phyloP scores from a whole-genome alignment of 2,113 vertebrate genomes.

The Etheostoma cragini region DNA sequence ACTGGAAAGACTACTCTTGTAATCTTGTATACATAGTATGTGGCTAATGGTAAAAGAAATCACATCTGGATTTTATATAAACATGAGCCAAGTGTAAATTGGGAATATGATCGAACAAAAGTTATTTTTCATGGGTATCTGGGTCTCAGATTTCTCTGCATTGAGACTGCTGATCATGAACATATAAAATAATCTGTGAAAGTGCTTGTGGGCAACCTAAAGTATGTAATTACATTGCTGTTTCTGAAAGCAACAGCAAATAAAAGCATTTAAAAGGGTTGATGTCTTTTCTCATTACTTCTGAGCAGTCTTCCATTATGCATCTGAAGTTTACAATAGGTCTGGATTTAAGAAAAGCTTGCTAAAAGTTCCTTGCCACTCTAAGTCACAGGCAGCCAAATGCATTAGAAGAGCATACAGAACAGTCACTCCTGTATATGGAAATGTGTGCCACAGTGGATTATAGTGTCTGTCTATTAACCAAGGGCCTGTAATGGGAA shows the following conservation, averaged over 20 bases:
- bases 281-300: slow-evolving; percentile 25
- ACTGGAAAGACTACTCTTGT: neutral
- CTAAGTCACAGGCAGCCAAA: slow-evolving; percentile 30
- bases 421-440: slow-evolving; percentile 14
- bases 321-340: slow-evolving; percentile 16
- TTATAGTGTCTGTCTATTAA: slow-evolving; percentile 50
- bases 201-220: neutral
- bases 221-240: slow-evolving; percentile 6
- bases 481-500: slow-evolving; percentile 44
- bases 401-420: slow-evolving; percentile 17
- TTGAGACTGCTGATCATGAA: neutral
- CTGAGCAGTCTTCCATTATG: slow-evolving; percentile 26
- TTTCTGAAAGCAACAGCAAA: slow-evolving; percentile 1
- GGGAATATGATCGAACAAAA: neutral
- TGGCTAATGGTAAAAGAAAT: neutral
- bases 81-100: neutral
- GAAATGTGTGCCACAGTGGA: slow-evolving; percentile 61
- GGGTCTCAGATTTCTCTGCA: neutral
- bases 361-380: slow-evolving; percentile 24
- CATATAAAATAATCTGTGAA: neutral
- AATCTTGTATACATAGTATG: neutral
- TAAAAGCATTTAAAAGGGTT: slow-evolving; percentile 20
- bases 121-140: neutral
- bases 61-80: neutral
- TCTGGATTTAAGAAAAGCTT: slow-evolving; percentile 37